Conservation (phyloP, 1,140 invertebrate species). For the Scaptomyza pallida region DNA sequence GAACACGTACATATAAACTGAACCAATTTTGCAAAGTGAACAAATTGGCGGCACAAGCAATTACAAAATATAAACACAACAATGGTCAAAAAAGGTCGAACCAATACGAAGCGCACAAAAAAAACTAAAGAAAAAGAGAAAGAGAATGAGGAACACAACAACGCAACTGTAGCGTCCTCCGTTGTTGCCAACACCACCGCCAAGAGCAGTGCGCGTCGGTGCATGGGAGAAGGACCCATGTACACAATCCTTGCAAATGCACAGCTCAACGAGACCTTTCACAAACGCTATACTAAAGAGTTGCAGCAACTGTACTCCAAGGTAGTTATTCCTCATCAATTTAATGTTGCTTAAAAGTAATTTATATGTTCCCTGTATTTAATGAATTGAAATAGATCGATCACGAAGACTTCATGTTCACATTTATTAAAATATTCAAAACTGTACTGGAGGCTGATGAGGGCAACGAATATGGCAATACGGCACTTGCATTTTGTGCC, state of each 20-base stretch:
- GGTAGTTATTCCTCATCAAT: constrained; percentile 68
- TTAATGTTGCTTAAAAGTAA: not conserved
- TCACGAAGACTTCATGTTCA: constrained; percentile 84
- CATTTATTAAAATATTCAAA: constrained; percentile 85
- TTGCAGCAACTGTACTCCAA: constrained; percentile 86
- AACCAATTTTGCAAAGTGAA: constrained; percentile 8
- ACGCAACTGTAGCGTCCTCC: not conserved
- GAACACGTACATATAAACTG: not conserved
- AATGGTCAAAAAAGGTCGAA: constrained; percentile 43
- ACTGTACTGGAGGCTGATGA: constrained; percentile 86
- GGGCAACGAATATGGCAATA: constrained; percentile 87
- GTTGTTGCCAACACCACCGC: not conserved
- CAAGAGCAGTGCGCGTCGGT: not conserved
- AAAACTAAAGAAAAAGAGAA: constrained; percentile 55
- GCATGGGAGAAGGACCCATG: constrained; percentile 55
- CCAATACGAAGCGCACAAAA: constrained; percentile 21
- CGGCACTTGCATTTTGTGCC: constrained; percentile 87
- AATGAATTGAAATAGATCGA: constrained; percentile 79
- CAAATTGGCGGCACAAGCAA: not conserved
- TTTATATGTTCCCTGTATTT: not conserved
- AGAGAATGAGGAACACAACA: constrained; percentile 41
- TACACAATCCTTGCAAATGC: constrained; percentile 86
- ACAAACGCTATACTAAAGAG: constrained; percentile 87
- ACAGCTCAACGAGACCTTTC: constrained; percentile 86
- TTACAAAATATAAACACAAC: constrained; percentile 18